Base-by-base conservation (phyloP, 2,113 vertebrate genomes). In the Callionymus lyra region DNA sequence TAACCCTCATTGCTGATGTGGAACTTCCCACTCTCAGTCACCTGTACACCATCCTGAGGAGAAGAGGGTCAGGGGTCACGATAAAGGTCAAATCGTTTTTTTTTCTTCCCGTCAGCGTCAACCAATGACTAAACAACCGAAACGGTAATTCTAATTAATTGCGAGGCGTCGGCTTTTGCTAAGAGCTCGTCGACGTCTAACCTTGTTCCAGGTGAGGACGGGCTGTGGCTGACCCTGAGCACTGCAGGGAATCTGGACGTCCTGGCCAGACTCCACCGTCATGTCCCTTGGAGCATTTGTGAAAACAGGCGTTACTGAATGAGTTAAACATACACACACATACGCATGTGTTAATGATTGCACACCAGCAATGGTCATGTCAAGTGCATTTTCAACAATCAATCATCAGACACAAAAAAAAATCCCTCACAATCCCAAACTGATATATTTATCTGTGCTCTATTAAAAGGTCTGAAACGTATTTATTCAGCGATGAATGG, bases 151-250 rank as follows among this genome's bases (percentile, higher is more conserved):
- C 32, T 44, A 45, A 47, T 41, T 44, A 12, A 32, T 5, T 16
- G 18, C 2, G 31, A n/a, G 0, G 12, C 40, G 38, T 15, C 17
- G 15, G 38, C 32, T 34, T 47, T 6, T 9, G 14, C 21, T 43
- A 34, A 45, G 10, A 5, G 12, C 15, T 36, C 16, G 31, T 9
- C 41, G 15, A 34, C 34, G 6, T 66, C 77, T 71, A 79, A 98
- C 95, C 92, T 99, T 99, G 82, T 93, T 99, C 95, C 95, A 99
- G 33, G 94, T 99, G 81, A 99, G 87, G 50, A 86, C 79, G 3
- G 93, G 95, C 38, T 89, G 84, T 0, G 95, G 95, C 68, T 97
- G 93, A 47, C 94, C 94, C 68, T 93, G 91, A 69, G 93, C 89
- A 2, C 89, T 92, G 81, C 95, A 99, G 0, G 90, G 88, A 67